Evolutionary conservation across 2,797 vertebrate species (phyloP), one percentile per base, ranked within the genome.

Genomic region (Phataginus tricuspis): DNA sequence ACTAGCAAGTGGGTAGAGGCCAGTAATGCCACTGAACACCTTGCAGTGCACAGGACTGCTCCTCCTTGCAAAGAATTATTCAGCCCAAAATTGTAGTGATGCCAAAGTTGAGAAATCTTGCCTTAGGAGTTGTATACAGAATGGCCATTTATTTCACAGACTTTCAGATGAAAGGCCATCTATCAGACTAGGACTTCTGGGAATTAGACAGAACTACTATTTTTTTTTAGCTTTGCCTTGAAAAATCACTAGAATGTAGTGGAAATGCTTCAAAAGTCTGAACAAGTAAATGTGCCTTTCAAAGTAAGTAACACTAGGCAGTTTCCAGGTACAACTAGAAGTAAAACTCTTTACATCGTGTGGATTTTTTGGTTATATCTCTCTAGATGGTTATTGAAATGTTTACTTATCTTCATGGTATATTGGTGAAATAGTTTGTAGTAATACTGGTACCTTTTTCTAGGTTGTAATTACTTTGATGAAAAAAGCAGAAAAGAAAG

Each of bases 391-490:
- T 69, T 85, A 39, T 79, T 51, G 63, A 80, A 63, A 77, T 91
- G 49, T 84, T 68, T 10, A 51, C 11, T 51, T 83, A 14, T 5
- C 29, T 77, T 84, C 83, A 69, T 14, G 57, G 2, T 42, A 5
- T n/a, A 29, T 55, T 61, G 94, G 51, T 84, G 37, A 79, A 61
- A 27, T 69, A 49, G 49, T 85, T 89, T 57, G 21, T 93, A 27
- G 19, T 79, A 92, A 95, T 90, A 25, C 11, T 77, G 18, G 7
- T 80, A 10, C 25, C 55, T 91, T 59, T 96, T 61, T 91, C 89
- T 93, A 99, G 99, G 99, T 99, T 94, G 93, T 98, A 59, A 39
- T 99, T 95, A 99, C 98, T 49, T 97, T 99, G 95, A 99, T 99
- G 97, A 99, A 99, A 92, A 98, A 98, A 78, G 94, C 95, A 87